Evolutionary conservation across 2,113 vertebrate genomes (phyloP).

Genomic region (Peucedramus taeniatus): DNA sequence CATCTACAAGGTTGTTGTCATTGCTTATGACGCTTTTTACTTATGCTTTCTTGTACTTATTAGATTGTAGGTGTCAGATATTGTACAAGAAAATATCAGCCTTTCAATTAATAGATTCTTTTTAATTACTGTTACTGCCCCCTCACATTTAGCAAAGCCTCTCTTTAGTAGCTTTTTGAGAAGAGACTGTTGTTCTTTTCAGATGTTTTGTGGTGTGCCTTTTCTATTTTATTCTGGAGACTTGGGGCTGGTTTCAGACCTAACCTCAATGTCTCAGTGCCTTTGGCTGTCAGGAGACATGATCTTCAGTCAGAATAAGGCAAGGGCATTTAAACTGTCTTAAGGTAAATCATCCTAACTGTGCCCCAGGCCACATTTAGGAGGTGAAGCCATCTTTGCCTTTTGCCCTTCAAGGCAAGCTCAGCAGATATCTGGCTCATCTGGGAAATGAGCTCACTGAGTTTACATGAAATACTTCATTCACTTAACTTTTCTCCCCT

Average conservation of each 20-base stretch:
- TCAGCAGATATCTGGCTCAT: conserved; percentile 28
- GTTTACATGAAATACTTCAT: conserved; percentile 16
- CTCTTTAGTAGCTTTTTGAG: neutral
- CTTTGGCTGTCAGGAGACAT: neutral
- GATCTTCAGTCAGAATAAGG: conserved; percentile 21
- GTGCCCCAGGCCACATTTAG: conserved; percentile 36
- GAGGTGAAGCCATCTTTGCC: conserved; percentile 2
- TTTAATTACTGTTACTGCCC: neutral
- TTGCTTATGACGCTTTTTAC: neutral
- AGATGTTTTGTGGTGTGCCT: neutral
- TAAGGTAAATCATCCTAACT: conserved; percentile 35
- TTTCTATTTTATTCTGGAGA: neutral
- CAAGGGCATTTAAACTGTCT: conserved; percentile 17
- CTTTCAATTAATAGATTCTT: neutral
- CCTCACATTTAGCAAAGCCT: neutral
- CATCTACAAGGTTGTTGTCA: neutral
- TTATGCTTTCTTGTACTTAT: neutral
- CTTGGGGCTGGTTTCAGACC: neutral
- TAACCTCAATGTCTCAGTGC: neutral
- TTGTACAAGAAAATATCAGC: neutral
- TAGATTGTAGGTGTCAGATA: neutral
- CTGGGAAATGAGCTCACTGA: conserved; percentile 39
- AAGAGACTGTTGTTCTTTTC: neutral
- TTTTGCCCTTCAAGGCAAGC: conserved; percentile 32
- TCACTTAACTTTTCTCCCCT: conserved; percentile 5